These are phyloP conservation scores for Neogale vison DNA, from an alignment of 2,113 vertebrate species.

Conservation along the genomic window DNA sequence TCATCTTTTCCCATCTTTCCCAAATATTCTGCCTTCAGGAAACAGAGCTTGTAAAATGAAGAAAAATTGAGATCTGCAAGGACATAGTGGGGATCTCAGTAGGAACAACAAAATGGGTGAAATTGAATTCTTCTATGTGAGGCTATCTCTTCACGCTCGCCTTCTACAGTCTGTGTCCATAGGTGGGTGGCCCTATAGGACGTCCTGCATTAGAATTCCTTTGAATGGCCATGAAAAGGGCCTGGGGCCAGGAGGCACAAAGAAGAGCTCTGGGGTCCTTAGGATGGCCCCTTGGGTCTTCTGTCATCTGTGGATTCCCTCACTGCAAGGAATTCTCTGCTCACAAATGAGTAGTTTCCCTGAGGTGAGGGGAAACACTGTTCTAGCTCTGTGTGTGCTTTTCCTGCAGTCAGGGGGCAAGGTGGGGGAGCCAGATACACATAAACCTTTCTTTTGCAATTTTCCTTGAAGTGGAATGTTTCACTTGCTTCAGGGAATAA, in stretches of 20 bases:
- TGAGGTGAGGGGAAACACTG: background rate
- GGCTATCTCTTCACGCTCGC: background rate
- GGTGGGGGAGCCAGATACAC: background rate
- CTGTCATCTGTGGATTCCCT: background rate
- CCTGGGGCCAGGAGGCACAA: background rate
- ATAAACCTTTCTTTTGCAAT: background rate
- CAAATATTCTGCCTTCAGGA: background rate
- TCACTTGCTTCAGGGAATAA: background rate
- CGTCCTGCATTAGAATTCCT: background rate
- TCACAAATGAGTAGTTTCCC: background rate
- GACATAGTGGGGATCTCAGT: background rate
- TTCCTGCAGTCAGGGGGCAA: background rate
- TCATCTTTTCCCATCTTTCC: background rate
- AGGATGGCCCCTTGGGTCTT: fast-evolving
- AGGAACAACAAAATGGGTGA: background rate
- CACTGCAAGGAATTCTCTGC: background rate
- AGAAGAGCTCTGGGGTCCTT: background rate
- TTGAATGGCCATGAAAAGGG: background rate
- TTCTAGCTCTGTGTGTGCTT: too few relatives aligned
- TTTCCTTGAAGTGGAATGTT: background rate
- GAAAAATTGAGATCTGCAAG: background rate
- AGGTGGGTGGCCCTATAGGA: background rate
- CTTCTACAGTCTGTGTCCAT: background rate
- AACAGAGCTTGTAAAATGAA: background rate
- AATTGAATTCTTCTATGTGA: background rate